Evolutionary conservation across 1,140 invertebrate species (phyloP), one percentile per base, ranked within the genome.

Genomic region (Drosophila fuyamai): DNA sequence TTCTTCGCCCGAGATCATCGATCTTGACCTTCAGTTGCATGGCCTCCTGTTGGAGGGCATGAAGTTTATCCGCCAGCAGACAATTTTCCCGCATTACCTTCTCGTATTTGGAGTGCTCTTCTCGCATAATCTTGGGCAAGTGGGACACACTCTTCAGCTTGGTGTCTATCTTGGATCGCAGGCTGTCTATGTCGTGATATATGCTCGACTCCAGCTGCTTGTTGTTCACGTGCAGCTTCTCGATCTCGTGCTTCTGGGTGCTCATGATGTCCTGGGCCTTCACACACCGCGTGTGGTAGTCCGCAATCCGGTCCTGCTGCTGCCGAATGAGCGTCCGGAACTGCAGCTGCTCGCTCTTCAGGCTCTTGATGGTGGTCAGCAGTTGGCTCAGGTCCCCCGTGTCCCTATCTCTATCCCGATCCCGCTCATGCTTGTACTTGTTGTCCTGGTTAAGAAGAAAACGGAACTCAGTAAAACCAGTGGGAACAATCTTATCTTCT

Each of bases 251-350:
- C 68, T 92, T 91, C 6, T 92, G 91, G 12, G 75, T 79, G 71
- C 89, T 76, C 84, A 92, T 92, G 2, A 92, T 84, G 50, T 91
- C 84, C 63, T 92, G 86, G 4, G 91, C 91, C 46, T 92, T 91
- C 1, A 91, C 46, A 8, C 81, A 92, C 10, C 91, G 81, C 2
- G 66, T 55, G 18, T 90, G 91, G 51, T 92, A 92, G 29, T 91
- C 88, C 8, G 70, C 53, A 5, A 92, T 73, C n/a, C 81, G 62
- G 4, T 81, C 78, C 60, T 92, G 79, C 47, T 92, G 91, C 36
- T 91, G 73, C 10, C 77, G 58, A 6, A 92, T 92, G 1, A 90
- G 71, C 5, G 47, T 67, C 0, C 70, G 73, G 14, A 78, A 92
- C 35, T 92, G 70, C 10, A 59, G 0, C 7, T 91, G 88, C n/a